Conservation (phyloP, 2,797 vertebrate genomes). For the Hephaestus fuliginosus region DNA sequence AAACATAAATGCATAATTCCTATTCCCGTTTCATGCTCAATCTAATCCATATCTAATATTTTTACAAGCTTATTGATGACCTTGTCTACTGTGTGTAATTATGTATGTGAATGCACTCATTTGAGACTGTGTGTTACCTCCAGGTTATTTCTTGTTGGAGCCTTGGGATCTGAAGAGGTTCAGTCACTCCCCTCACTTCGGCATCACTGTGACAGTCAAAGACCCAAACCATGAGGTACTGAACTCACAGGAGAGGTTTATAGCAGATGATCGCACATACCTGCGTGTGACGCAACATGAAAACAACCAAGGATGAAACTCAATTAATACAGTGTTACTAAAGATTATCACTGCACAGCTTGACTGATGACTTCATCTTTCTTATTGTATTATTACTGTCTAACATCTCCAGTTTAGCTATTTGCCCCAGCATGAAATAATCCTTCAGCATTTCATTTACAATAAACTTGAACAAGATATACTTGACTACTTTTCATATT, state of each 20-base stretch:
- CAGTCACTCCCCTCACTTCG: conserved; percentile 87
- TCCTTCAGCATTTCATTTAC: too few relatives aligned
- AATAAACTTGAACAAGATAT: too few relatives aligned
- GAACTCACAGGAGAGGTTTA: conserved; percentile 19
- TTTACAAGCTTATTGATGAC: neutral
- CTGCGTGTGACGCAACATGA: neutral
- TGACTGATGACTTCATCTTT: neutral
- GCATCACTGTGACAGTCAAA: conserved; percentile 89
- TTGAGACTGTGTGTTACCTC: conserved; percentile 36
- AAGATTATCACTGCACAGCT: neutral
- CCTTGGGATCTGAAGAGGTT: conserved; percentile 84
- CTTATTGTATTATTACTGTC: neutral
- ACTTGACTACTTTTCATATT: neutral
- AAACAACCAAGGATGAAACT: conserved; percentile 14
- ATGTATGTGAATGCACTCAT: conserved; percentile 13
- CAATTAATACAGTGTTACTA: neutral
- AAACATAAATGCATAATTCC: neutral
- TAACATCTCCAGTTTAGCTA: neutral
- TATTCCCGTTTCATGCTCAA: neutral
- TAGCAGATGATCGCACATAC: conserved; percentile 20
- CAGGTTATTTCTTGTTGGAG: conserved; percentile 91
- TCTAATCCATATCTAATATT: neutral
- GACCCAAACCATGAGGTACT: conserved; percentile 88
- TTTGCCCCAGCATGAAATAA: neutral
- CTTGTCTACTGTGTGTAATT: neutral